Percentiles rank a stretch among this genome's conserved stretches.
Conservation (phyloP, 2,888 invertebrate genomes). For the Tenthredo distinguenda region DNA sequence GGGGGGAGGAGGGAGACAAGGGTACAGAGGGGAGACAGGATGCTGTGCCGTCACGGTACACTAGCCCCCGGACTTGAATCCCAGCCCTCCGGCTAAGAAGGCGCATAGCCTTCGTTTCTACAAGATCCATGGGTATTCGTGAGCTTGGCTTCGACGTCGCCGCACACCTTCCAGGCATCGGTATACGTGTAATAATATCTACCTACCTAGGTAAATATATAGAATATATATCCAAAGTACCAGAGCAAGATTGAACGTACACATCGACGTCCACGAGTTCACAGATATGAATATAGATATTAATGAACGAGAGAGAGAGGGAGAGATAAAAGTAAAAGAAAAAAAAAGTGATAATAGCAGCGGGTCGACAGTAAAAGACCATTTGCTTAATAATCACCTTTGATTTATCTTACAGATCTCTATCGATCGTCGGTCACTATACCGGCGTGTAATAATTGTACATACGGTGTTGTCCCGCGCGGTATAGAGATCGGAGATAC, state of each 20-base stretch:
- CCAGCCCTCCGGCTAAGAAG: constrained; percentile 67
- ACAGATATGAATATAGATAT: neutral
- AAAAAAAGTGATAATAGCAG: constrained; percentile 34
- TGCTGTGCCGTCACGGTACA: constrained; percentile 72
- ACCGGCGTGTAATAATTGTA: neutral
- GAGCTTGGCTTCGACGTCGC: constrained; percentile 2
- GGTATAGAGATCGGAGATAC: neutral
- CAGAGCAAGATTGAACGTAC: neutral
- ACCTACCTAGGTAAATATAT: constrained; percentile 22
- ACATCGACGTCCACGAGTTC: neutral
- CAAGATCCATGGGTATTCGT: constrained; percentile 26
- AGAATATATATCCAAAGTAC: neutral
- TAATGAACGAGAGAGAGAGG: neutral
- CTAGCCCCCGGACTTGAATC: constrained; percentile 72
- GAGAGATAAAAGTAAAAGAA: neutral
- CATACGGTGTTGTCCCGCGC: neutral
- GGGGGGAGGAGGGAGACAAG: constrained; percentile 1
- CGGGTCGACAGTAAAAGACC: constrained; percentile 11
- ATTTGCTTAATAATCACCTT: constrained; percentile 30
- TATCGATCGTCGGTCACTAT: constrained; percentile 19
- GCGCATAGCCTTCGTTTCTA: constrained; percentile 55
- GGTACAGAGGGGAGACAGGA: constrained; percentile 50
- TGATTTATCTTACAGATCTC: constrained; percentile 33
- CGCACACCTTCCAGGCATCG: neutral
- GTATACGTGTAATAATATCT: constrained; percentile 9